Evolutionary conservation across 2,113 vertebrate species (phyloP).

Genomic region (Amblyornis subalaris): DNA sequence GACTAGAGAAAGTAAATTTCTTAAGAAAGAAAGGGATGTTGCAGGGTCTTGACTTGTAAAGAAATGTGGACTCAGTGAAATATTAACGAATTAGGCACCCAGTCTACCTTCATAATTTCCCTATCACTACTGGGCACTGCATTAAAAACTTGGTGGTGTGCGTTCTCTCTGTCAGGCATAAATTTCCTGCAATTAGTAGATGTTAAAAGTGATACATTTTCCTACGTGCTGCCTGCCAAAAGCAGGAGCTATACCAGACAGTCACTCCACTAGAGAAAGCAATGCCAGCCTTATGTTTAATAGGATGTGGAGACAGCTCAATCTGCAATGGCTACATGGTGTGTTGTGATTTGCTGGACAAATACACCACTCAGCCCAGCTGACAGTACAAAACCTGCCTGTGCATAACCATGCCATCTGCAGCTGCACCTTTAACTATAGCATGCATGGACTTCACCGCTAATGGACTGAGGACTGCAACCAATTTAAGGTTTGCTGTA

Average conservation of each 20-base stretch:
- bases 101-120: background rate
- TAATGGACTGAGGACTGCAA: background rate
- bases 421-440: background rate
- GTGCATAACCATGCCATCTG: accelerated
- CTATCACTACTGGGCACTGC: background rate
- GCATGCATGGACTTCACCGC: accelerated
- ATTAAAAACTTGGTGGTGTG: background rate
- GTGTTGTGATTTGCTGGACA: background rate
- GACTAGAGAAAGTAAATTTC: background rate
- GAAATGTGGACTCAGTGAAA: background rate
- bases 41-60: background rate
- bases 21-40: background rate
- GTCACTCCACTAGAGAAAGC: background rate
- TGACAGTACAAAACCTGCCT: background rate
- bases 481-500: background rate
- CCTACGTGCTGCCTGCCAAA: background rate
- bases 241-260: background rate
- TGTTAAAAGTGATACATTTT: background rate
- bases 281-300: background rate
- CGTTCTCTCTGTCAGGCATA: background rate
- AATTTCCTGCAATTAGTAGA: background rate
- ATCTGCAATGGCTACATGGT: background rate
- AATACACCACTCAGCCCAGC: background rate
- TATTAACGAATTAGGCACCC: background rate
- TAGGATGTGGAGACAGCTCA: accelerated